Evolutionary conservation across 2,888 invertebrate species (phyloP), one percentile per base, ranked within the genome.

Genomic region (Trichogramma evanescens): DNA sequence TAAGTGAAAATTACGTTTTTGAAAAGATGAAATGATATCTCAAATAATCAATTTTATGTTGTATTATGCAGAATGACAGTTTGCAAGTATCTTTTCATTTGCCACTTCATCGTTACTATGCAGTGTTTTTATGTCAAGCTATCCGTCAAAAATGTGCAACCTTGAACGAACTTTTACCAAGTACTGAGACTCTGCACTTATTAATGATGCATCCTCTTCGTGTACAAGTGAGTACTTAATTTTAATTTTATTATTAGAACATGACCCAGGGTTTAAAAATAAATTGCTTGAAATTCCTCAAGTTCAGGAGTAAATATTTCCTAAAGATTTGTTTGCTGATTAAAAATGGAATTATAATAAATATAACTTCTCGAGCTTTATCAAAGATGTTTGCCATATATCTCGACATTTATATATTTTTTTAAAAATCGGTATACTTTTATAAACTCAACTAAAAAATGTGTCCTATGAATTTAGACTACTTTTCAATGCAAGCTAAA

Each of bases 31-130:
- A 52, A 26, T 26, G 13, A 45, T 40, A 40, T 49, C 13, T 38
- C 8, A 40, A 8, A 4, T 55, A 9, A 55, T 42, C 26, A 13
- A 43, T 40, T 48, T 48, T 10, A 13, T 52, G 2, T 54, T 54
- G 49, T 38, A 13, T 54, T 39, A 79, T 79, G n/a, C 80, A 91
- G 90, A 80, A 83, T 74, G 90, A 91, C 78, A 86, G 85, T 79
- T 83, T 87, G 79, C 91, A 94, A 82, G 89, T 95, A 63, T 94
- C 95, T 55, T 98, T 98, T 83, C 97, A 98, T 82, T 86, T 96
- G 73, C 97, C 97, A 26, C 84, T 98, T 69, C 97, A 98, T 82
- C 91, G 98, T 57, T 95, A 96, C 81, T 85, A 95, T 75, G 88
- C 93, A 0, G 88, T 90, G 10, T 91, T 93, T 74, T 82, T 92